Evolutionary conservation across 2,113 vertebrate species (phyloP), one percentile per base, ranked within the genome.

Genomic region (Protomyctophum bolini): DNA sequence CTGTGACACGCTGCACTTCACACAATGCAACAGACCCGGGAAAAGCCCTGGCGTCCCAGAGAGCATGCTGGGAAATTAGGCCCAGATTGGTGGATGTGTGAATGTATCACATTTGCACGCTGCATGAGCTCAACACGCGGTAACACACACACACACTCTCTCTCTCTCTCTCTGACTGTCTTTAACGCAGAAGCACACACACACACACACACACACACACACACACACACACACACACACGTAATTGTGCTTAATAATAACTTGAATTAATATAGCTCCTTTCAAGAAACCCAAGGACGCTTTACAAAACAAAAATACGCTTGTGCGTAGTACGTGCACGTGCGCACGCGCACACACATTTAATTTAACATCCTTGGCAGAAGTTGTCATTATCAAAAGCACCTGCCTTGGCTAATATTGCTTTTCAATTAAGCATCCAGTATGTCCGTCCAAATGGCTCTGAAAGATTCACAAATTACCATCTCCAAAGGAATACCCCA

Each of bases 401-500:
- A 77, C 66, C 69, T 76, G 70, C 74, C 62, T 65, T 0, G n/a
- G 75, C 28, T 66, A 55, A 79, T 65, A 75, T 70, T 62, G 70
- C 60, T 29, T 62, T 63, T 60, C 66, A 72, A 58, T 10, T 54
- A 78, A 49, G 69, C 63, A 62, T 78, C 9, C 59, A 8, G n/a
- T 0, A 9, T 54, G 28, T 59, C 54, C 62, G 15, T 59, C 58
- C 62, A 60, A 66, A 70, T 7, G 15, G 46, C 62, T 66, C n/a
- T 33, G 11, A 79, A 73, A 73, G 56, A 83, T 69, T 72, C 73
- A 33, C 15, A 79, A 83, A 86, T 75, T 86, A 70, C 80, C 58
- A 70, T 79, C 87, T 84, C 75, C 58, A 65, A 69, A 58, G 73
- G 73, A 84, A 73, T 41, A 58, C 77, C 76, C 77, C 61, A 58